Evolutionary conservation across 2,113 vertebrate genomes (phyloP), one percentile per base, ranked within the genome.

Genomic region (Antechinus stuartii): DNA sequence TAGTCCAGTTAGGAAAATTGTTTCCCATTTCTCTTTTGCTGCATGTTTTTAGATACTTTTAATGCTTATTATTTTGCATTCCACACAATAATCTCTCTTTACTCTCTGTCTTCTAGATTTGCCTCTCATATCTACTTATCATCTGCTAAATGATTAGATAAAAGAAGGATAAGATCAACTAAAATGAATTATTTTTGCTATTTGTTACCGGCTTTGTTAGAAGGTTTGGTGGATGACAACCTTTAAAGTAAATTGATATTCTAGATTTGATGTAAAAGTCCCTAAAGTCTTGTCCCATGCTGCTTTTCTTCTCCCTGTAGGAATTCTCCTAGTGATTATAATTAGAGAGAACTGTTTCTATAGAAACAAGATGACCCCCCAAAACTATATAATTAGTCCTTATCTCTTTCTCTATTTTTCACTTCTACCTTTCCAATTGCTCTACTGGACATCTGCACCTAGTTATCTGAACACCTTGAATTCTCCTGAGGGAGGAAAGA

Each of bases 141-240:
- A 84, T 84, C 6, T 84, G 5, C 68, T 42, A 84, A 42, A 84
- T 19, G 19, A 7, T 84, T 84, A 42, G 68, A 42, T 42, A 84
- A 84, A 84, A 84, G n/a, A 54, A 10, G 16, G 76, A 57, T n/a
- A 52, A 89, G 54, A 84, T 50, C 49, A 49, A 54, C 27, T 91
- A 8, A 46, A 94, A 54, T 47, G 55, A 93, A 92, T 56, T 76
- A 23, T n/a, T 95, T 68, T 93, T 92, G 22, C 52, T 46, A 22
- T 24, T 56, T 56, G 16, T 68, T 55, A 95, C n/a, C 42, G 92
- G 54, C n/a, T 55, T 7, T 55, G 30, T 92, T 90, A 50, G 6
- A 53, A 93, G n/a, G n/a, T 84, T 23, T 84, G 68, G 68, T 76
- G 68, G 57, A 30, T 90, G 68, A 55, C 46, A 50, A 1, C 49